Conservation (phyloP, 2,113 vertebrate species). For the Pimephales promelas region DNA sequence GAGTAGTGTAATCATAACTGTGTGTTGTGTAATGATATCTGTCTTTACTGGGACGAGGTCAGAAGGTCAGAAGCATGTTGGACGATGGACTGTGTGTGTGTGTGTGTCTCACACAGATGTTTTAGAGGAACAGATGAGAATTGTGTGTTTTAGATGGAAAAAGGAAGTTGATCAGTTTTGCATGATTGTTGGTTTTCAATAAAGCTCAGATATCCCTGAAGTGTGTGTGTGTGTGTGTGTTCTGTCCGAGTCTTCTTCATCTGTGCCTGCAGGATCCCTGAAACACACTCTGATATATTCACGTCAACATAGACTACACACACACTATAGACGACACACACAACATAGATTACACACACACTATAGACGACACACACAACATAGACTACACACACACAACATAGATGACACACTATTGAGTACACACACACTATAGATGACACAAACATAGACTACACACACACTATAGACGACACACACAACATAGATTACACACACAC, state of each 20-base stretch:
- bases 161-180: slow-evolving; percentile 49
- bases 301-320: too few species aligned
- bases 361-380: too few species aligned
- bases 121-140: slow-evolving; percentile 43
- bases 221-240: too few species aligned
- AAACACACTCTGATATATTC: too few species aligned
- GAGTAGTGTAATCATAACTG: slow-evolving; percentile 2
- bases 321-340: too few species aligned
- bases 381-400: too few species aligned
- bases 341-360: too few species aligned
- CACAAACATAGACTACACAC: too few species aligned
- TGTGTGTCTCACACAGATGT: background rate
- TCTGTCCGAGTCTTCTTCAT: background rate
- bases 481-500: too few species aligned
- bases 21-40: background rate
- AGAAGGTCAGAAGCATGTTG: slow-evolving; percentile 64
- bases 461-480: too few species aligned
- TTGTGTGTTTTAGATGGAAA: slow-evolving; percentile 68
- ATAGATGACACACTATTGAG: too few species aligned
- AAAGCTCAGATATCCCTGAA: background rate
- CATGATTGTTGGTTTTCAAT: slow-evolving; percentile 52
- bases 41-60: slow-evolving; percentile 52
- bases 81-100: slow-evolving; percentile 52
- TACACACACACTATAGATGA: too few species aligned
- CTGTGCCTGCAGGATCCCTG: background rate